These are phyloP conservation scores for Stomatorhinus ivindoensis DNA, from an alignment of 2,113 vertebrate genomes.

Conservation along the genomic window DNA sequence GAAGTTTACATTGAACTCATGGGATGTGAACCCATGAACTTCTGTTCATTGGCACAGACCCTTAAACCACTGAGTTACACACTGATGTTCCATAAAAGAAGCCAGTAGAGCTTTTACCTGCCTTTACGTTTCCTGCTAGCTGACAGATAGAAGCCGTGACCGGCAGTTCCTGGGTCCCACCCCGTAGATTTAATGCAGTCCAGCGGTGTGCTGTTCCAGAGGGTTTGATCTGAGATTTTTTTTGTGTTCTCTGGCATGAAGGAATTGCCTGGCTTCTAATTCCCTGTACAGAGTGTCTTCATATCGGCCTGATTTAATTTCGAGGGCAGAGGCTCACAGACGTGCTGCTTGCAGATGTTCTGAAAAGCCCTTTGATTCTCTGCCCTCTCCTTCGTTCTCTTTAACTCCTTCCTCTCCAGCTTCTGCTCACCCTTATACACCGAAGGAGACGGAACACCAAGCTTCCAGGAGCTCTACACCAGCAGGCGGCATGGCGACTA, in stretches of 20 bases:
- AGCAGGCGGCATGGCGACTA: neutral
- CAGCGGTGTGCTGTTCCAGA: neutral
- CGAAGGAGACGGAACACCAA: too few relatives aligned
- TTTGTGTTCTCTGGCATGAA: neutral
- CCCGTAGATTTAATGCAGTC: neutral
- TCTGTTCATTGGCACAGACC: neutral
- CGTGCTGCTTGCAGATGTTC: neutral
- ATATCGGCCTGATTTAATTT: conserved; percentile 14
- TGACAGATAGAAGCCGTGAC: neutral
- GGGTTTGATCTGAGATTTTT: neutral
- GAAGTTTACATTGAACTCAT: neutral
- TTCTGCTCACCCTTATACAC: neutral
- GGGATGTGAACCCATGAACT: neutral
- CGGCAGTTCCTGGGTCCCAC: neutral
- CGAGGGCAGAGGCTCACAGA: conserved; percentile 1
- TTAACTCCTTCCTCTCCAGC: neutral
- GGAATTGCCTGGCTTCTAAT: neutral
- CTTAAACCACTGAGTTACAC: neutral
- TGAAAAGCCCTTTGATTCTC: conserved; percentile 7
- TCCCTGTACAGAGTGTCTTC: conserved; percentile 4
- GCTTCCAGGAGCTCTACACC: neutral
- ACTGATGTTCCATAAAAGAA: neutral
- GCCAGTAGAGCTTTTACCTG: neutral
- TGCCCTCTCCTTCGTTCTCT: neutral
- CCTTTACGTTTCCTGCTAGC: neutral